Base-by-base conservation (phyloP, 2,113 vertebrate species). In the Amphiprion percula region DNA sequence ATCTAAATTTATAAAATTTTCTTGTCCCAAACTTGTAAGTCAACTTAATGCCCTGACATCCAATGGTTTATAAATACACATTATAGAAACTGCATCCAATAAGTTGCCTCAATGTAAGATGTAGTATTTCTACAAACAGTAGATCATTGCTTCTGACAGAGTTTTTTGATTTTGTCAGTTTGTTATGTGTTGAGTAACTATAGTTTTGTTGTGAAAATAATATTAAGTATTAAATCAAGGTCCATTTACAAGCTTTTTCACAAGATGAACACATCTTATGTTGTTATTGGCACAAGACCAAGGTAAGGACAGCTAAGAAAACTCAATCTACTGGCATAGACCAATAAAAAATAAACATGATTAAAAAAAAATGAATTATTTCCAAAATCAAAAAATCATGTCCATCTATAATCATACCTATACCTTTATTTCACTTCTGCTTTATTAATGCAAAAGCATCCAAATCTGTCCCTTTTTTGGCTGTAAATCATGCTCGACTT, bases 41-140 rank as follows among this genome's bases (percentile, higher is more conserved):
- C 80, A 82, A 21, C 12, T 10, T 75, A 49, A 80, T 58, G 65
- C 61, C 62, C 24, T 76, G 75, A 52, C 73, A 66, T 72, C 76
- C 17, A 68, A 61, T n/a, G 26, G 69, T 79, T 58, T 88, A 87
- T 87, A 79, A 86, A 91, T 85, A 85, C 26, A 59, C 53, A 14
- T 23, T 9, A 50, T 19, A 24, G 52, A 66, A 71, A 64, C 63
- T 61, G 23, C 39, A 23, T 54, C 52, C 41, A n/a, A 37, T 65
- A 47, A 53, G 14, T 37, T 54, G 54, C 11, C 21, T 74, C 17
- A 26, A 1, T 67, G 53, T 21, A 37, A 16, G 26, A 59, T 24
- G 66, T 26, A 21, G 9, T 49, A 54, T 72, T 53, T 65, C 24
- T 49, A 74, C 60, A 52, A 65, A 23, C 41, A 71, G 2, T 4